phyloP scores from a whole-genome alignment of 2,797 vertebrate genomes.

The Bryconaethiops microstoma region DNA sequence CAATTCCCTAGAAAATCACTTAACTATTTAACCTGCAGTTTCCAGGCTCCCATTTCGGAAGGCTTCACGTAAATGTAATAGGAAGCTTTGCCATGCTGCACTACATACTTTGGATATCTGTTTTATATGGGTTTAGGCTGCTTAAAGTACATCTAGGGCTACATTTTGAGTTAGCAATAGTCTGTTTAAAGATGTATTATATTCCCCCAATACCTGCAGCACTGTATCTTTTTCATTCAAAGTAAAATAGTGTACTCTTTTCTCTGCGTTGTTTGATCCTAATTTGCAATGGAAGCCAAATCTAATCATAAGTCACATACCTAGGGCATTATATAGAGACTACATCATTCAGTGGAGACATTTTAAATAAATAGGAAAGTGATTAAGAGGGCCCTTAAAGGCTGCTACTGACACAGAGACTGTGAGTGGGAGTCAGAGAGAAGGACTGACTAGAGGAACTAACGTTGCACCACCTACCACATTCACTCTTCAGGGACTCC shows the following conservation, averaged over 20 bases:
- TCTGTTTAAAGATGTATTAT: neutral
- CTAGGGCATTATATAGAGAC: neutral
- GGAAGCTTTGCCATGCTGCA: neutral
- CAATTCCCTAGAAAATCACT: slow-evolving; percentile 28
- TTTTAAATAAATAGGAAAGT: slow-evolving; percentile 26
- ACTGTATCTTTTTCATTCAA: neutral
- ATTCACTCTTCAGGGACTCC: slow-evolving; percentile 59
- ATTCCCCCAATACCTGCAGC: neutral
- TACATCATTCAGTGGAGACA: slow-evolving; percentile 17
- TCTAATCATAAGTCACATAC: slow-evolving; percentile 1
- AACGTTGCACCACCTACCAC: slow-evolving; percentile 55
- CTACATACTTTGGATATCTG: neutral
- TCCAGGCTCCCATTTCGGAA: slow-evolving; percentile 4
- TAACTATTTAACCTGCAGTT: slow-evolving; percentile 23
- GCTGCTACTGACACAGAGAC: slow-evolving; percentile 42
- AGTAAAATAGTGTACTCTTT: neutral
- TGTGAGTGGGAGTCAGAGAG: slow-evolving; percentile 52
- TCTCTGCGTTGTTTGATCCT: neutral
- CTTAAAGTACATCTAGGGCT: neutral
- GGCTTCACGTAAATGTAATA: neutral
- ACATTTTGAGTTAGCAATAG: neutral
- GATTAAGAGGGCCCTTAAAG: slow-evolving; percentile 39
- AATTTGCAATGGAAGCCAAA: neutral
- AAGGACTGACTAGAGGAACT: slow-evolving; percentile 47
- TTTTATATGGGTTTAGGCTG: neutral